These are phyloP conservation scores for Drosophila murphyi DNA, from an alignment of 1,140 invertebrate species.

Conservation along the genomic window DNA sequence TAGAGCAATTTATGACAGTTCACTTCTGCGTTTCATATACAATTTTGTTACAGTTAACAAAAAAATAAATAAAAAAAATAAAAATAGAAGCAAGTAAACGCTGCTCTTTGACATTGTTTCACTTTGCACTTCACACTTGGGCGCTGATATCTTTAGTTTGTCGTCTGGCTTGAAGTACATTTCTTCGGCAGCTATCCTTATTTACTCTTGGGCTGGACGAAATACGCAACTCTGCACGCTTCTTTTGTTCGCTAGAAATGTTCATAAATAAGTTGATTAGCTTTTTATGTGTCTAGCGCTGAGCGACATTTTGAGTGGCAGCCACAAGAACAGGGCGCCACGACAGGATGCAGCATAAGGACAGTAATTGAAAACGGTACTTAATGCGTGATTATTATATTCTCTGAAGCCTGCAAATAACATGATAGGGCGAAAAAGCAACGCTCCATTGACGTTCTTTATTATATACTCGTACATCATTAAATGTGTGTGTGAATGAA, in stretches of 20 bases:
- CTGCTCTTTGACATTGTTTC: constrained; percentile 51
- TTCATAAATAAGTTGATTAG: constrained; percentile 83
- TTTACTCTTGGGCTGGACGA: constrained; percentile 43
- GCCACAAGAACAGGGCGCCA: constrained; percentile 25
- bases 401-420: constrained; percentile 53
- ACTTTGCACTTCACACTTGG: constrained; percentile 26
- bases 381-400: constrained; percentile 80
- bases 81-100: no score
- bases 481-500: constrained; percentile 48
- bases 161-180: constrained; percentile 23
- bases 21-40: constrained; percentile 27
- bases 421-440: constrained; percentile 62
- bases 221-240: constrained; percentile 79
- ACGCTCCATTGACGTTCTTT: constrained; percentile 43
- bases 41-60: constrained; percentile 66
- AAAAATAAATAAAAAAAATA: constrained; percentile 63
- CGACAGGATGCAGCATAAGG: constrained; percentile 41
- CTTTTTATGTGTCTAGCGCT: constrained; percentile 73
- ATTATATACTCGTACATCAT: constrained; percentile 46
- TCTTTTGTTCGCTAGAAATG: constrained; percentile 76
- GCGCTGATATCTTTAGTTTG: not conserved
- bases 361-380: constrained; percentile 77
- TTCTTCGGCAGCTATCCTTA: constrained; percentile 26
- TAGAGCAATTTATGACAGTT: constrained; percentile 49
- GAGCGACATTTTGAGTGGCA: constrained; percentile 59